Evolutionary conservation across 2,797 vertebrate species (phyloP).

Genomic region (Micromesistius poutassou): DNA sequence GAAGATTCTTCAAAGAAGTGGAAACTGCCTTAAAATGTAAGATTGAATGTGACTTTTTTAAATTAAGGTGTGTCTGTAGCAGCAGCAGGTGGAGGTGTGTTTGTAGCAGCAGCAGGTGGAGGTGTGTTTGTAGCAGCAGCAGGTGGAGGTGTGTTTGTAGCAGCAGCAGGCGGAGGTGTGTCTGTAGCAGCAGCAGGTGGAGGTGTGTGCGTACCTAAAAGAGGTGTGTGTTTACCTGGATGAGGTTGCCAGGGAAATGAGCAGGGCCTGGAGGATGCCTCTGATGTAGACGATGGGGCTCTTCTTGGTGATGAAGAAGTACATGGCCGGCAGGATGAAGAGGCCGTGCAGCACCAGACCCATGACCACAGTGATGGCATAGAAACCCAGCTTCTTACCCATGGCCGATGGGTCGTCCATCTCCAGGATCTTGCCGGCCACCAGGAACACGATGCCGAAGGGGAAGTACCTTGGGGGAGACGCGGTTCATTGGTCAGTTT

Average conservation of each 20-base stretch:
- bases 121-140: neutral
- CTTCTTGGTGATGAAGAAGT: conserved; percentile 97
- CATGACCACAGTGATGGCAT: conserved; percentile 92
- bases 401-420: conserved; percentile 95
- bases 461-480: conserved; percentile 88
- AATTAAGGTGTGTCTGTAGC: no score
- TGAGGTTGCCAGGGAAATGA: conserved; percentile 94
- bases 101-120: neutral
- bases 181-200: neutral
- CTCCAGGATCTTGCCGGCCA: conserved; percentile 97
- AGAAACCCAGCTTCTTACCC: conserved; percentile 95
- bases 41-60: no score
- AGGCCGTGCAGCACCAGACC: conserved; percentile 92
- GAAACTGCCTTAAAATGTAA: no score
- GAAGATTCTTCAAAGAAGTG: no score
- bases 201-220: neutral
- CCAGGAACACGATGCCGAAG: conserved; percentile 96
- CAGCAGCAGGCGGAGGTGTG: neutral
- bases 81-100: neutral
- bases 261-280: conserved; percentile 92
- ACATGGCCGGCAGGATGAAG: conserved; percentile 93
- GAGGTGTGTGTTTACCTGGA: conserved; percentile 79
- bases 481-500: neutral
- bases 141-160: neutral
- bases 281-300: conserved; percentile 97